phyloP scores from a whole-genome alignment of 2,797 vertebrate genomes.

The Sebastes oblongus region DNA sequence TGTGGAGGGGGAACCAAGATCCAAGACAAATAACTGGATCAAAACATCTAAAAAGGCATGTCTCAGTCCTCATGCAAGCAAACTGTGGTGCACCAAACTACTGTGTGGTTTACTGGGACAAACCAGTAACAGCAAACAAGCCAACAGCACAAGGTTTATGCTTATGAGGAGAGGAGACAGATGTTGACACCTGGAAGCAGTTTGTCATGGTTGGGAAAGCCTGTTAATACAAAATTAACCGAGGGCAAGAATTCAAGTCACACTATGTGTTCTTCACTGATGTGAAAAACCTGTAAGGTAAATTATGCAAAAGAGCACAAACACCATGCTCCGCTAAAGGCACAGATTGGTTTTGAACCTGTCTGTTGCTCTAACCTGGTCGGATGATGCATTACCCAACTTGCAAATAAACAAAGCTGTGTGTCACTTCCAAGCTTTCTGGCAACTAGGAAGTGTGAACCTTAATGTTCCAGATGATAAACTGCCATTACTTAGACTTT shows the following conservation, averaged over 20 bases:
- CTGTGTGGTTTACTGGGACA: not conserved
- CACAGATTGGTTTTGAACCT: not conserved
- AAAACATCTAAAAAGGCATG: not conserved
- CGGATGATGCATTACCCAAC: not conserved
- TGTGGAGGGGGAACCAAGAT: not conserved
- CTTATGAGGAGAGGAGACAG: conserved; percentile 1
- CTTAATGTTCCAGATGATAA: not conserved
- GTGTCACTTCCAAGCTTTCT: not conserved
- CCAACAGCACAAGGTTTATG: not conserved
- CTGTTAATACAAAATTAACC: not conserved
- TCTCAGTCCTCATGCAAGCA: not conserved
- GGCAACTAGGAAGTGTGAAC: not conserved
- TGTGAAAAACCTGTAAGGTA: not conserved
- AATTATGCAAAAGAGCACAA: conserved; percentile 15
- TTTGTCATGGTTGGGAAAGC: conserved; percentile 1
- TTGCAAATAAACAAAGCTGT: not conserved
- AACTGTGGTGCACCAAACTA: not conserved
- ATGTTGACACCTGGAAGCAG: conserved; percentile 29
- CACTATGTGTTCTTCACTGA: not conserved
- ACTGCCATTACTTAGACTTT: not conserved
- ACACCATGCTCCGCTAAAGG: not conserved
- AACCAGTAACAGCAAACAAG: conserved; percentile 16
- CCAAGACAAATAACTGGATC: not conserved
- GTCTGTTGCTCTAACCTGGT: not conserved
- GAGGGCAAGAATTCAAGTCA: conserved; percentile 5